phyloP scores from a whole-genome alignment of 2,888 invertebrate genomes.

The Ophonus ardosiacus region DNA sequence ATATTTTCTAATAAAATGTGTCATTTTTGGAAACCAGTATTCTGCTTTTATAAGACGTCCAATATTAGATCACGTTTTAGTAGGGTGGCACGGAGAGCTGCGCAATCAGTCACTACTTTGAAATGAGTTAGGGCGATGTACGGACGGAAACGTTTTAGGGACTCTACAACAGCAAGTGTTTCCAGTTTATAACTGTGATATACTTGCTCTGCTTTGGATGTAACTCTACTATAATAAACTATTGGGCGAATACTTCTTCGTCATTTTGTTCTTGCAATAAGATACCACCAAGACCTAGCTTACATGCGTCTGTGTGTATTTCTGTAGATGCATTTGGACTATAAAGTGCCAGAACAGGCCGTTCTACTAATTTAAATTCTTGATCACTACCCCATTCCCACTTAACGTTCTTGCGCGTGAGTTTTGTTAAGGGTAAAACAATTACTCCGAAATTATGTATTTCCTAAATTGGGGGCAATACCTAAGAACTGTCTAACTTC shows the following conservation, averaged over 20 bases:
- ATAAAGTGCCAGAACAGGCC: conserved; percentile 14
- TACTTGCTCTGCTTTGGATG: background rate
- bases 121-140: conserved; percentile 70
- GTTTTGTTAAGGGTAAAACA: background rate
- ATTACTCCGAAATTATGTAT: conserved; percentile 2
- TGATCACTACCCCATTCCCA: background rate
- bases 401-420: background rate
- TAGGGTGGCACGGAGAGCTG: conserved; percentile 58
- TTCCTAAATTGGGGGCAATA: too few relatives aligned
- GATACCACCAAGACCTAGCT: background rate
- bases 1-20: conserved; percentile 3
- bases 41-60: background rate
- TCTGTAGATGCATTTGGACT: background rate
- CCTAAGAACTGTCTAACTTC: conserved; percentile 50
- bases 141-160: conserved; percentile 70
- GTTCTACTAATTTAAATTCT: background rate
- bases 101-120: conserved; percentile 69
- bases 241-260: conserved; percentile 58
- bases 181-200: background rate
- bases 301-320: conserved; percentile 37
- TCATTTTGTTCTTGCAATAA: background rate
- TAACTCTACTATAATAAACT: conserved; percentile 64
- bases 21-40: conserved; percentile 15
- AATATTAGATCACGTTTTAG: conserved; percentile 66
- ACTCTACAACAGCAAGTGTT: conserved; percentile 69